Evolutionary conservation across 2,797 vertebrate genomes (phyloP).

Genomic region (Margarornis squamiger): DNA sequence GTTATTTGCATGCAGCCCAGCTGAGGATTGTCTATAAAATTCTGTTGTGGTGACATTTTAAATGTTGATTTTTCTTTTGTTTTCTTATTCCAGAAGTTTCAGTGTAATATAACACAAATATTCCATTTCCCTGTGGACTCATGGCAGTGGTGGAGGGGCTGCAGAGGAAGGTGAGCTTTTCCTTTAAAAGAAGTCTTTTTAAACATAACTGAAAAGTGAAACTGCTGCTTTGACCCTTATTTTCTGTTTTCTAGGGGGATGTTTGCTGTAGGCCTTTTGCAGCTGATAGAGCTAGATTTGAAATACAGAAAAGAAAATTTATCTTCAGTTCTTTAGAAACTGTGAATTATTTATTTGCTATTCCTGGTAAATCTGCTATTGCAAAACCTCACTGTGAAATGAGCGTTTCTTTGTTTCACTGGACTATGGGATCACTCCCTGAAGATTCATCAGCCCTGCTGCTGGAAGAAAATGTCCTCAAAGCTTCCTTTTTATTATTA

Average conservation of each 20-base stretch:
- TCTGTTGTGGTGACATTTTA: background rate
- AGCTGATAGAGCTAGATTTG: background rate
- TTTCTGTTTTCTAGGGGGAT: background rate
- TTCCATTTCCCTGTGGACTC: background rate
- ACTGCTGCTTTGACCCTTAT: background rate
- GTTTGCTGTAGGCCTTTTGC: background rate
- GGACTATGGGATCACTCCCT: background rate
- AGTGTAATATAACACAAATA: background rate
- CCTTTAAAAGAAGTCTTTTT: background rate
- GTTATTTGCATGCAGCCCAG: background rate
- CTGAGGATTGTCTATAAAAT: background rate
- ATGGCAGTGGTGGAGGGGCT: fast-evolving
- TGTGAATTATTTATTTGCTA: conserved; percentile 13
- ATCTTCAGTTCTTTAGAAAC: background rate
- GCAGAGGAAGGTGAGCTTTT: background rate
- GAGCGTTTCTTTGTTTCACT: background rate
- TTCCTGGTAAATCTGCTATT: background rate
- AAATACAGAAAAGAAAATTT: background rate
- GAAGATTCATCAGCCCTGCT: background rate
- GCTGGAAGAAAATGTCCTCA: background rate
- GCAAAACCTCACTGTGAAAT: background rate
- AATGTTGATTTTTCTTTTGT: background rate
- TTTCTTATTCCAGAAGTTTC: background rate
- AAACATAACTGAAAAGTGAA: background rate
- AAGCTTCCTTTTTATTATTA: background rate